These are phyloP conservation scores for Plagodis pulveraria DNA, from an alignment of 2,888 invertebrate genomes.

Conservation along the genomic window DNA sequence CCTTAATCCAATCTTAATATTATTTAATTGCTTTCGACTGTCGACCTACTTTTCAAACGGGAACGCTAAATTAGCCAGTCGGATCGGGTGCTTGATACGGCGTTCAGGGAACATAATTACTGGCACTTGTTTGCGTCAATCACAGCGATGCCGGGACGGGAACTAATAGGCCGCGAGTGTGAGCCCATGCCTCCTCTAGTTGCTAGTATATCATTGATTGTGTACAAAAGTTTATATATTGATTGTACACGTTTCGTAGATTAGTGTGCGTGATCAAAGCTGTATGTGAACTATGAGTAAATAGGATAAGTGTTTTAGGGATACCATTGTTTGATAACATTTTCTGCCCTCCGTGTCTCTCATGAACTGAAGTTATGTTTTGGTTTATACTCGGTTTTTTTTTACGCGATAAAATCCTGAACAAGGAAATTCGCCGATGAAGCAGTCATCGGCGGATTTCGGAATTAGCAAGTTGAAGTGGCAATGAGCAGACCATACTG, in stretches of 20 bases:
- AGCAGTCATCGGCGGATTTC: no score
- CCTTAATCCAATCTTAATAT: background rate
- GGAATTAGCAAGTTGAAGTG: no score
- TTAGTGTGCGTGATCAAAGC: slow-evolving; percentile 8
- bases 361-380: no score
- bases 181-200: slow-evolving; percentile 14
- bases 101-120: slow-evolving; percentile 62
- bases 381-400: no score
- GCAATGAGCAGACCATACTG: no score
- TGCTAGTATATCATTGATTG: slow-evolving; percentile 6
- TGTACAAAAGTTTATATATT: background rate
- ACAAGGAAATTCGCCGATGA: no score
- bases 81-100: slow-evolving; percentile 18
- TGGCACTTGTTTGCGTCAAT: slow-evolving; percentile 65
- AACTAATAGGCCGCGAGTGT: slow-evolving; percentile 48
- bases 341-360: no score
- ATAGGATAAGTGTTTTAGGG: no score
- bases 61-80: slow-evolving; percentile 33
- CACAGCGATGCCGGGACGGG: slow-evolving; percentile 45
- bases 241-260: background rate
- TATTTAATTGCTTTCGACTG: background rate
- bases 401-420: no score
- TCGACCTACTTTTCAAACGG: slow-evolving; percentile 45
- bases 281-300: background rate
- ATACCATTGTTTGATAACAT: no score